Percentiles rank a stretch among this genome's conserved stretches.
Evolutionary conservation across 2,797 vertebrate genomes (phyloP).

Genomic region (Margarornis squamiger): DNA sequence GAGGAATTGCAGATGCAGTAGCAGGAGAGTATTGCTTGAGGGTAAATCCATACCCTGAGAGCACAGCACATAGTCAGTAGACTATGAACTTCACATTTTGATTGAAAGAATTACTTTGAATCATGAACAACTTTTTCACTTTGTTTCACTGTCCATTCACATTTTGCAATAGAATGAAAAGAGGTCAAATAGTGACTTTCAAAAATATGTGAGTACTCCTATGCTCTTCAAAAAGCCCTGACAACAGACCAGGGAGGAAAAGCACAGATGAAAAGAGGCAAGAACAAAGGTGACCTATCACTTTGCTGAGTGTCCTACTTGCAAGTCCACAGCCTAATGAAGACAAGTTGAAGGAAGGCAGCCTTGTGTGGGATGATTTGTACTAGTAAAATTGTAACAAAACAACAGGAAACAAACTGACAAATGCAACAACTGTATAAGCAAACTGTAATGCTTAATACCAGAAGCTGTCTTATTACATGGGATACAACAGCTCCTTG

Average conservation of each 20-base stretch:
- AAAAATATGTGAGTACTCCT: not conserved
- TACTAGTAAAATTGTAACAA: not conserved
- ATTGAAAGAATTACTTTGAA: not conserved
- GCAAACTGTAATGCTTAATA: not conserved
- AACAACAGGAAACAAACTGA: not conserved
- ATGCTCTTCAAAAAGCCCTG: not conserved
- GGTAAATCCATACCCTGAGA: not conserved
- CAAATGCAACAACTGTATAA: not conserved
- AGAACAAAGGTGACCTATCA: not conserved
- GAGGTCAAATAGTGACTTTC: not conserved
- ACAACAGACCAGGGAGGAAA: not conserved
- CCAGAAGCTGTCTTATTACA: not conserved
- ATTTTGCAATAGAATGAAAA: not conserved
- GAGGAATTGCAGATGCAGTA: not conserved
- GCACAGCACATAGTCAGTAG: not conserved
- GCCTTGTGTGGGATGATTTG: not conserved
- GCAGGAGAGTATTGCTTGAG: not conserved
- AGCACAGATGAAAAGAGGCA: not conserved
- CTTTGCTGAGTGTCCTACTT: not conserved
- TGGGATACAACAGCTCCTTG: not conserved
- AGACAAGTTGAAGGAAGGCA: not conserved
- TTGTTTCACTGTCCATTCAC: not conserved
- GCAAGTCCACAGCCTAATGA: not conserved
- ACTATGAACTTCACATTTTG: not conserved
- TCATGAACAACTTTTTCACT: not conserved